A percentile compares a stretch with the other conserved stretches of the same genome.
Conservation (phyloP, 2,888 invertebrate species). For the Chrysodeixis includens region DNA sequence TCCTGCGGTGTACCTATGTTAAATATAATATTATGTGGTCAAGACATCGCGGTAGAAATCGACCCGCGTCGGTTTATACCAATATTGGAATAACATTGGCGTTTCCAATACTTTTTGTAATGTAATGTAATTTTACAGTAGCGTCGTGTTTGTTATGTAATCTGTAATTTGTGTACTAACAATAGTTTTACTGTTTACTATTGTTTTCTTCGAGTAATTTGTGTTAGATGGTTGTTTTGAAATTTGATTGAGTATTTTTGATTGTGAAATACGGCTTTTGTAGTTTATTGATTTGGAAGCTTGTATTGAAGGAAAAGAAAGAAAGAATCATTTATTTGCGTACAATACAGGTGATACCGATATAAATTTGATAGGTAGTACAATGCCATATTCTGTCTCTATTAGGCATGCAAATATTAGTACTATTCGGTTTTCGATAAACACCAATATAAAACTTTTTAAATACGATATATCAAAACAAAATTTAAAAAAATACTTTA, state of each 20-base stretch:
- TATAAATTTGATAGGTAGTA: no score
- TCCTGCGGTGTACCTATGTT: constrained; percentile 81
- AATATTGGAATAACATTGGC: constrained; percentile 81
- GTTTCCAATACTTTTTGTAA: constrained; percentile 51
- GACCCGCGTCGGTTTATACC: constrained; percentile 81
- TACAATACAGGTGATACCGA: no score
- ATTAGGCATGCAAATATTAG: no score
- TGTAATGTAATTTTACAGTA: constrained; percentile 62
- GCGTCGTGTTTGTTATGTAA: constrained; percentile 50
- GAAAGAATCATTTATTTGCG: no score
- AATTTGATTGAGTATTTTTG: not conserved
- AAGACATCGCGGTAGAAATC: constrained; percentile 77
- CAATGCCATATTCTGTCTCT: no score
- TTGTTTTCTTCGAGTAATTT: constrained; percentile 23
- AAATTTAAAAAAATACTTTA: no score
- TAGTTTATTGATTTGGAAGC: not conserved
- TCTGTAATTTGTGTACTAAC: constrained; percentile 34
- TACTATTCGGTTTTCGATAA: no score
- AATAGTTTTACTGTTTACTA: not conserved
- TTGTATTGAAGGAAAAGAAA: not conserved
- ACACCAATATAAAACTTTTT: no score
- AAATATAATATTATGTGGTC: constrained; percentile 87
- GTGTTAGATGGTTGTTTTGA: not conserved
- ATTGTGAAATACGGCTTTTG: not conserved
- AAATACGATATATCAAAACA: no score